Percentiles rank a stretch among this genome's conserved stretches.
These are phyloP conservation scores for Polydrusus pterygomalis DNA, from an alignment of 2,888 invertebrate species.

Conservation along the genomic window DNA sequence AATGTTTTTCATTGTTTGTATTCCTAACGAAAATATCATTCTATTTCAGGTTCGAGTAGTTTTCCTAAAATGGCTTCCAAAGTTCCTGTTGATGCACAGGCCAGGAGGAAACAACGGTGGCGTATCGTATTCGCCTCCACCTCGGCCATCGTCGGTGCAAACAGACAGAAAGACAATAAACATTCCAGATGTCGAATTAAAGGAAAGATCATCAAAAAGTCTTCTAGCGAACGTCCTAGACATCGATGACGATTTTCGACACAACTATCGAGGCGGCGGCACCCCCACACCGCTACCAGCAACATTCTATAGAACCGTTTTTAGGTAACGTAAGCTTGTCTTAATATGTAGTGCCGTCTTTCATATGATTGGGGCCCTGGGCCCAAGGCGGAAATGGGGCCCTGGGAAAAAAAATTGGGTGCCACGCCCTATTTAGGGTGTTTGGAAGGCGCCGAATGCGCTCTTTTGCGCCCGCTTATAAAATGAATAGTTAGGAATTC, in stretches of 20 bases:
- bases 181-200: constrained; percentile 76
- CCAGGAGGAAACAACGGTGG: constrained; percentile 71
- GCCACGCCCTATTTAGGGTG: no score
- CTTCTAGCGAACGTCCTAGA: constrained; percentile 95
- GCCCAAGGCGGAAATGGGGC: no score
- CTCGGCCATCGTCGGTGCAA: constrained; percentile 73
- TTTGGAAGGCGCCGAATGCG: no score
- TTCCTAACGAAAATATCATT: no score
- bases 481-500: no score
- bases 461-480: no score
- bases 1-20: no score
- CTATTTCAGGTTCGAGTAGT: constrained; percentile 88
- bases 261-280: constrained; percentile 82
- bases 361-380: no score
- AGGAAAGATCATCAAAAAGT: constrained; percentile 95
- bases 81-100: constrained; percentile 94
- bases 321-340: constrained; percentile 77
- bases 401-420: no score
- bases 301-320: constrained; percentile 83
- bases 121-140: constrained; percentile 73
- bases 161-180: constrained; percentile 70
- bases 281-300: constrained; percentile 75
- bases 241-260: constrained; percentile 95
- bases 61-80: constrained; percentile 98
- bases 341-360: no score